Base-by-base conservation (phyloP, 2,797 vertebrate species). In the Aphelocoma californica region DNA sequence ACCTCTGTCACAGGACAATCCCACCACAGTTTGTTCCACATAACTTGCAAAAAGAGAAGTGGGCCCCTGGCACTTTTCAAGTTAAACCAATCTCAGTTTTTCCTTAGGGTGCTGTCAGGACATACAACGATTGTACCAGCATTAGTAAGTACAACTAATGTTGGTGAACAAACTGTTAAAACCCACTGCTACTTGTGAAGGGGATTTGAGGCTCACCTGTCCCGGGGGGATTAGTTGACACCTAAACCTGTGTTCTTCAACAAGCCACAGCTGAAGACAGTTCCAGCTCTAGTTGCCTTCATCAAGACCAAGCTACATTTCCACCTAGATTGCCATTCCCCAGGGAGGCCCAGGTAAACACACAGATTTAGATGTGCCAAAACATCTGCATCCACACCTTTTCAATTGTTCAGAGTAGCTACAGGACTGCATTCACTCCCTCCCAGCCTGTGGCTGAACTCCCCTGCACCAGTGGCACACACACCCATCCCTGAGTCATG, bases 401-500 rank as follows among this genome's bases (percentile, higher is more conserved):
- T 61, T 34, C 51, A 54, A 8, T 3, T 9, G 4, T 8, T 71
- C 69, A 14, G 7, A 69, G 72, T 28, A 78, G 42, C n/a, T 62
- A 48, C 4, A 5, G 40, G 36, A 34, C 26, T 40, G 15, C 19
- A 18, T 15, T 64, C 13, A 2, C 12, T 47, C 8, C 17, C 14
- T 45, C 19, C 58, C 58, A 62, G 38, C 18, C 40, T 13, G 3
- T 9, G 31, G 1, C 65, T 71, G 79, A 84, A 9, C 4, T 8
- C 23, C 36, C 58, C 38, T n/a, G 36, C n/a, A n/a, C 28, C 14
- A 23, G 47, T 12, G 60, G 61, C 54, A 54, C 38, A 21, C 14
- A 2, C 3, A 0, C 12, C 25, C 9, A 16, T 3, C 14, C 12
- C 50, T 8, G 36, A 38, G 23, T 7, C 1, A 47, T 11, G 6